Evolutionary conservation across 2,797 vertebrate species (phyloP).

Genomic region (Dendrocincla tyrannina): DNA sequence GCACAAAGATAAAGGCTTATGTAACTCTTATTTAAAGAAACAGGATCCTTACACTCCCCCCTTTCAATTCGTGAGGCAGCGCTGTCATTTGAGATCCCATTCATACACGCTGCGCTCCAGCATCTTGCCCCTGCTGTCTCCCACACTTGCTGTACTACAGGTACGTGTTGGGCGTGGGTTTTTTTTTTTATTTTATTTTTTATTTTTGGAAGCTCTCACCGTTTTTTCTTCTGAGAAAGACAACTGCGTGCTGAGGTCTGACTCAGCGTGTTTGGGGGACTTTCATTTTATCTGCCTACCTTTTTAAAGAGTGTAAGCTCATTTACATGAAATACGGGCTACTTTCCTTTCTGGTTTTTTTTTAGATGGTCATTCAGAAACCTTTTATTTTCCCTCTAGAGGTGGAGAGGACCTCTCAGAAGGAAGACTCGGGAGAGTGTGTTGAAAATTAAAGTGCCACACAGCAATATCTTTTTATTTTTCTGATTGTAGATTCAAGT

Average conservation of each 20-base stretch:
- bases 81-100: rapidly evolving
- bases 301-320: background rate
- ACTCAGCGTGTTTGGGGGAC: background rate
- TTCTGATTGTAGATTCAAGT: background rate
- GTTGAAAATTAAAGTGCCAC: background rate
- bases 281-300: background rate
- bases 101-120: background rate
- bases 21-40: background rate
- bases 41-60: background rate
- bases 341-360: background rate
- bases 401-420: background rate
- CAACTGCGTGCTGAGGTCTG: background rate
- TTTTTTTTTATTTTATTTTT: too few relatives aligned
- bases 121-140: rapidly evolving
- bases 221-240: background rate
- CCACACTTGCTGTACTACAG: background rate
- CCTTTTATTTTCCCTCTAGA: background rate
- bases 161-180: rapidly evolving
- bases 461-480: background rate
- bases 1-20: background rate
- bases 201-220: rapidly evolving
- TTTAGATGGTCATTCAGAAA: background rate
- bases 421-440: background rate
- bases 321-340: background rate
- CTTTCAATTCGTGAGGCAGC: background rate